Conservation (phyloP, 2,113 vertebrate genomes). For the Halcyon senegalensis region DNA sequence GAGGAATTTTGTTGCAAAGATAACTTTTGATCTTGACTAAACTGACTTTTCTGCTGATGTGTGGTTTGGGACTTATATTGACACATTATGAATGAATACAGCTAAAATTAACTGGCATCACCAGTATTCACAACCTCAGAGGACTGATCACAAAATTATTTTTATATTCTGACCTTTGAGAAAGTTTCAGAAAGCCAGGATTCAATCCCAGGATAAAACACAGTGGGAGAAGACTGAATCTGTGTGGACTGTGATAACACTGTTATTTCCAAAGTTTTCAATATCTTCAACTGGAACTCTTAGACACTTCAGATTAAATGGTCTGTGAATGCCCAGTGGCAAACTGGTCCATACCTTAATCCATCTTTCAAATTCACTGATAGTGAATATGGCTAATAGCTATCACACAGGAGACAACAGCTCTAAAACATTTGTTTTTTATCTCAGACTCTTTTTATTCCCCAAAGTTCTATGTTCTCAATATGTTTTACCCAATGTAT, state of each 20-base stretch:
- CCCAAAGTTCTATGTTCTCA: constrained; percentile 18
- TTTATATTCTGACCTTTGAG: background rate
- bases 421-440: constrained; percentile 1
- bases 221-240: background rate
- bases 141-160: background rate
- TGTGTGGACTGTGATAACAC: background rate
- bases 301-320: background rate
- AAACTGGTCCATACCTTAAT: background rate
- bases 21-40: background rate
- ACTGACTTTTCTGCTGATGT: background rate
- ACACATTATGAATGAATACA: background rate
- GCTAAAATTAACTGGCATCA: background rate
- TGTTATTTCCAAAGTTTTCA: background rate
- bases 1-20: background rate
- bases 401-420: background rate
- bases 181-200: background rate
- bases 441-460: constrained; percentile 31
- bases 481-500: constrained; percentile 21
- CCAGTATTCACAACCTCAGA: background rate
- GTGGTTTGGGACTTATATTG: background rate
- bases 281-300: background rate
- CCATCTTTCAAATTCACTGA: background rate
- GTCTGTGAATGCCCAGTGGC: background rate
- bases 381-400: background rate
- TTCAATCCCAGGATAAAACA: background rate